phyloP scores from a whole-genome alignment of 2,113 vertebrate species.

The rat (Rattus norvegicus) region GRCr8 NC_086020.1:193601001-193601500 shows the following conservation, averaged over 20 bases:
- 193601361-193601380: no score
- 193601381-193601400: no score
- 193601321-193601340: no score
- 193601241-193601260: no score
- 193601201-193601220: no score
- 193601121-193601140: neutral
- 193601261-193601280: no score
- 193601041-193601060: neutral
- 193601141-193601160: neutral
- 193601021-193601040: accelerated
- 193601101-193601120: neutral
- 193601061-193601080: neutral
- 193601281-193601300: no score
- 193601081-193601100: accelerated
- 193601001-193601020: accelerated
- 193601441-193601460: neutral
- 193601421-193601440: neutral
- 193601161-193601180: neutral
- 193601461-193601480: neutral
- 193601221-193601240: no score
- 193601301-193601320: no score
- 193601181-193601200: neutral
- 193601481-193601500: neutral
- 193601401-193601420: neutral
- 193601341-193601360: no score